Base-by-base conservation (phyloP, 2,797 vertebrate species). In the Lepilemur ruficaudatus region DNA sequence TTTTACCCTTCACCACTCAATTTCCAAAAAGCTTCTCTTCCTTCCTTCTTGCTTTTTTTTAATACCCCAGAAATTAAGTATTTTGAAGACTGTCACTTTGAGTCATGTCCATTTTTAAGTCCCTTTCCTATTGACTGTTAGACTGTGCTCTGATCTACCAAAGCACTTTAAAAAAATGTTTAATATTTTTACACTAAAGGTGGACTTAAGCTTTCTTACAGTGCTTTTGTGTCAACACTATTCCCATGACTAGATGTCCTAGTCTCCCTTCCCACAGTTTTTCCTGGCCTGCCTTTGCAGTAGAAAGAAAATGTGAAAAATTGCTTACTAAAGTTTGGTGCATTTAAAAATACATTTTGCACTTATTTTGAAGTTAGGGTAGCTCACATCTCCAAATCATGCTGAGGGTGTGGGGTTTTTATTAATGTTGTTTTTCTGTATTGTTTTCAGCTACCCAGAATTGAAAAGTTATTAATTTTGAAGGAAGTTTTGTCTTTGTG, bases 391-490 rank as follows among this genome's bases (percentile, higher is more conserved):
- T 94, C 93, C 52, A 80, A 55, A 57, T 93, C 84, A 91, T 83
- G 22, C 8, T 87, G 38, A 78, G 59, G 23, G 5, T 38, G 0
- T 72, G n/a, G 17, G 14, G 13, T 52, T 93, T 73, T 22, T 5
- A 28, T 61, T 28, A 5, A 38, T n/a, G 1, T 23, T 81, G 1
- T 15, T 82, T 92, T 91, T 78, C 30, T 63, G 13, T 57, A 32
- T 91, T 81, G 20, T 73, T 92, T 95, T 38, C 61, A 75, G 32
- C 10, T 43, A 61, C 70, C 43, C n/a, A 94, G 38, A 95, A 76
- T 76, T 92, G 22, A 75, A n/a, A 78, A 75, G 55, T 80, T 96
- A 86, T 38, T 88, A 72, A 91, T 92, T 92, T 91, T 90, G n/a
- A 94, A 87, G 65, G 35, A 69, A 82, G 20, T 95, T 93, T 83